These are phyloP conservation scores for Eonycteris spelaea DNA, from an alignment of 2,113 vertebrate species.

Conservation along the genomic window DNA sequence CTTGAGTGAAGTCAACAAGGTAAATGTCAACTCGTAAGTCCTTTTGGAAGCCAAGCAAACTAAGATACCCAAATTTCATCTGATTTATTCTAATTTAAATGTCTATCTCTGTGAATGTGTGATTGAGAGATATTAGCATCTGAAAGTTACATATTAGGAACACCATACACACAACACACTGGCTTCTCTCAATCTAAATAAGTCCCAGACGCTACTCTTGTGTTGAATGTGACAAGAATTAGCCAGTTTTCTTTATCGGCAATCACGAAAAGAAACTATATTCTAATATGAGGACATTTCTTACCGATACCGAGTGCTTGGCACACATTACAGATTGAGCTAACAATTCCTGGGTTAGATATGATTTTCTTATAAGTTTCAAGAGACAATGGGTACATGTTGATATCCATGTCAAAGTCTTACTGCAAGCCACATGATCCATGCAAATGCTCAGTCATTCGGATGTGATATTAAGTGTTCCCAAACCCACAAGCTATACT, in stretches of 20 bases:
- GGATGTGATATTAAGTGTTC: background rate
- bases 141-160: background rate
- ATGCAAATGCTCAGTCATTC: slow-evolving; percentile 9
- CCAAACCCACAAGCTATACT: background rate
- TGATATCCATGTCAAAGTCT: background rate
- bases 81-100: background rate
- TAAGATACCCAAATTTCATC: background rate
- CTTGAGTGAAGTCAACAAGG: background rate
- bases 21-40: background rate
- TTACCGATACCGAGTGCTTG: background rate
- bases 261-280: background rate
- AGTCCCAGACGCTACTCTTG: background rate
- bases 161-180: background rate
- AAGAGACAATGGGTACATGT: background rate
- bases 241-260: background rate
- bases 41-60: background rate
- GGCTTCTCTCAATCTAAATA: background rate
- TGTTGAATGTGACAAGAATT: background rate
- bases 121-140: background rate
- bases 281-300: background rate
- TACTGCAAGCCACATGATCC: background rate
- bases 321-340: background rate
- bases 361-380: background rate
- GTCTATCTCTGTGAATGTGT: background rate
- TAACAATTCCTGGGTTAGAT: background rate